phyloP scores from a whole-genome alignment of 2,113 vertebrate species.

The Lagopus leucura region DNA sequence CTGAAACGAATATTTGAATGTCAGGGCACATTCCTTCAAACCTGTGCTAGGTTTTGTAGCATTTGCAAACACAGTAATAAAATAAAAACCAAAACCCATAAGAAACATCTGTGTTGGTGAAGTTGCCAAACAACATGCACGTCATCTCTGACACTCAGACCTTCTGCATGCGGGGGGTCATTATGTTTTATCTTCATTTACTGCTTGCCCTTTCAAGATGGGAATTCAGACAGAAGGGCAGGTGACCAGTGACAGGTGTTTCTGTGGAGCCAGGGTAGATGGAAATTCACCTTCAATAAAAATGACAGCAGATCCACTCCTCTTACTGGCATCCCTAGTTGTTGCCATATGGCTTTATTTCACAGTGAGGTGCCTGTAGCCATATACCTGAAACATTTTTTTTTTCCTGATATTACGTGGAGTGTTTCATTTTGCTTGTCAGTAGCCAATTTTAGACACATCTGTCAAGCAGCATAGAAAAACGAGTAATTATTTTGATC shows the following conservation, averaged over 20 bases:
- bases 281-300: background rate
- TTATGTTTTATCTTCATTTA: background rate
- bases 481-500: background rate
- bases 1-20: background rate
- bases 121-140: background rate
- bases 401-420: background rate
- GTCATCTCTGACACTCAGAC: background rate
- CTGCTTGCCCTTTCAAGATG: background rate
- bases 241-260: background rate
- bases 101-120: background rate
- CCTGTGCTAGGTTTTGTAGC: background rate
- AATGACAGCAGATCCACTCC: background rate
- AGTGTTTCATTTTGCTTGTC: background rate
- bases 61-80: background rate
- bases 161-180: background rate
- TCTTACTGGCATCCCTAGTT: background rate
- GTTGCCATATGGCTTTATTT: background rate
- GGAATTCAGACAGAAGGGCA: background rate
- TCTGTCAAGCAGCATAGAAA: slow-evolving; percentile 29
- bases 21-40: background rate
- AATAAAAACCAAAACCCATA: background rate
- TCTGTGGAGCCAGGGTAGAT: background rate
- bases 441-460: slow-evolving; percentile 2
- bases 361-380: background rate
- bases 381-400: background rate